Evolutionary conservation across 2,113 vertebrate genomes (phyloP).

Genomic region (Picathartes gymnocephalus): DNA sequence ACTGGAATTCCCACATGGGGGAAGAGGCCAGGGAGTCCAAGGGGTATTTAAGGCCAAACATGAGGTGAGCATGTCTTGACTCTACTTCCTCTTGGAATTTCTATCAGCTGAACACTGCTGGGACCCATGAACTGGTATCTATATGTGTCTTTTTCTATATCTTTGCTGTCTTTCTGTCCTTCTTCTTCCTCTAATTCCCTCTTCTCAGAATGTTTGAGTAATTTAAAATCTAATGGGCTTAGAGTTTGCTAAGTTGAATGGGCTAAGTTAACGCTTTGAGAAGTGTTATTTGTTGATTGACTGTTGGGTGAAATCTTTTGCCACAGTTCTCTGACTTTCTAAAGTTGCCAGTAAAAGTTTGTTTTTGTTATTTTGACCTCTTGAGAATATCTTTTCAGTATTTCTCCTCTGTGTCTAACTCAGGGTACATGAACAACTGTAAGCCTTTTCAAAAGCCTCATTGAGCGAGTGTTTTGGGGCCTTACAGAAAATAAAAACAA

Average conservation of each 20-base stretch:
- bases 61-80: background rate
- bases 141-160: background rate
- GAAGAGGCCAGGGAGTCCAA: background rate
- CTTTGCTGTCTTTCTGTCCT: background rate
- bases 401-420: background rate
- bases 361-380: background rate
- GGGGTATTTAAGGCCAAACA: background rate
- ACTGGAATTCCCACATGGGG: fast-evolving
- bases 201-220: background rate
- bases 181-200: background rate
- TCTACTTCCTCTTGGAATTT: background rate
- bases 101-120: background rate
- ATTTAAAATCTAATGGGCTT: background rate
- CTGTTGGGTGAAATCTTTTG: background rate
- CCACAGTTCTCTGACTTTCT: background rate
- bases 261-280: background rate
- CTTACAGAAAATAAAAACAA: background rate
- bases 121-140: background rate
- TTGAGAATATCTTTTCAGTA: background rate
- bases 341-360: background rate
- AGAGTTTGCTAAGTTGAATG: background rate
- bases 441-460: background rate
- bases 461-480: background rate
- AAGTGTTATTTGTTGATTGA: background rate
- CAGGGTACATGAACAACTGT: background rate